A percentile compares a stretch with the other conserved stretches of the same genome.
Conservation (phyloP, 2,888 invertebrate genomes). For the Napeogenes inachia region DNA sequence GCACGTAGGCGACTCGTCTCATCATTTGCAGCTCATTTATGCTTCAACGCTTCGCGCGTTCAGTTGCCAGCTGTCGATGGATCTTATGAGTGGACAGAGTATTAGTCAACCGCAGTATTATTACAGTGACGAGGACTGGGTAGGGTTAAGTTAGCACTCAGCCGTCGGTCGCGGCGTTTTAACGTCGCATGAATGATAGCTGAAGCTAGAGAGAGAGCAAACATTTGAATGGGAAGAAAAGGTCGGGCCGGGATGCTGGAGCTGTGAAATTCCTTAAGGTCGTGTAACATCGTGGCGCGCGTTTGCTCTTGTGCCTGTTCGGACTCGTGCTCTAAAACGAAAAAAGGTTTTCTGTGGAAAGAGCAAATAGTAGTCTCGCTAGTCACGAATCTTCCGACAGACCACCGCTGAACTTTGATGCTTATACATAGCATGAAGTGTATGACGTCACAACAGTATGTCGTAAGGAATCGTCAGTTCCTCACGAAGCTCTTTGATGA, state of each 20-base stretch:
- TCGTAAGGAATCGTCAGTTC: conserved; percentile 27
- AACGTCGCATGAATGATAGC: conserved; percentile 73
- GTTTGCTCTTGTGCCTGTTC: conserved; percentile 71
- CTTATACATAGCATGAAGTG: conserved; percentile 33
- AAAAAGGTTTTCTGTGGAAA: conserved; percentile 71
- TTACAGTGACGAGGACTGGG: conserved; percentile 76
- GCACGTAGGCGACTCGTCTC: conserved; percentile 58
- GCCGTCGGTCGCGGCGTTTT: conserved; percentile 64
- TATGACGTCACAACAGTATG: conserved; percentile 18
- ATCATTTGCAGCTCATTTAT: conserved; percentile 64
- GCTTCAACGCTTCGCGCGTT: conserved; percentile 75
- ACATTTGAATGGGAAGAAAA: conserved; percentile 69
- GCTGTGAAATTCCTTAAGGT: conserved; percentile 76
- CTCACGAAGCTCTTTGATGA: conserved; percentile 29
- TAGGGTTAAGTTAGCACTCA: conserved; percentile 68
- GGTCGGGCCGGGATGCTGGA: conserved; percentile 58
- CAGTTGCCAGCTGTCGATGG: conserved; percentile 73
- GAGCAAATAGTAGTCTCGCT: conserved; percentile 69
- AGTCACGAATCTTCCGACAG: conserved; percentile 70
- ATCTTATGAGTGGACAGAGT: conserved; percentile 75
- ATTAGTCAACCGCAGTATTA: conserved; percentile 78
- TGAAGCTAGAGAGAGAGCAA: conserved; percentile 67
- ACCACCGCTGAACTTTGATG: conserved; percentile 65
- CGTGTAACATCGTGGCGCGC: conserved; percentile 72
- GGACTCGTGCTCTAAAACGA: conserved; percentile 73